Conservation (phyloP, 2,888 invertebrate species). For the Mythimna loreyi region DNA sequence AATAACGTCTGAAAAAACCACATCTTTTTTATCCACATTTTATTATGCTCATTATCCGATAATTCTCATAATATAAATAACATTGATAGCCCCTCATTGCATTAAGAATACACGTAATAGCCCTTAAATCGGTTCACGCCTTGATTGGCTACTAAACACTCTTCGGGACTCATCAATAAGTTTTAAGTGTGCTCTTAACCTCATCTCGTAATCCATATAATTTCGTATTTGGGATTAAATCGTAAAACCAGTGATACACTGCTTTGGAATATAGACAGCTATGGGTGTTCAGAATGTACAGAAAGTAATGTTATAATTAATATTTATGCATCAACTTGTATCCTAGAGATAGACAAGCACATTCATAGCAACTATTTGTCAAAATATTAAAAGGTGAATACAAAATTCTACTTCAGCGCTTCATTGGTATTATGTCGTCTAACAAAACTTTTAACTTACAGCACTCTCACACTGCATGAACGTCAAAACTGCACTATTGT, state of each 20-base stretch:
- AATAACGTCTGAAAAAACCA: not conserved
- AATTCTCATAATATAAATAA: slow-evolving; percentile 44
- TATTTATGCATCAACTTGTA: too few relatives aligned
- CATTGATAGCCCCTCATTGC: slow-evolving; percentile 50
- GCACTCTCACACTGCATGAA: too few relatives aligned
- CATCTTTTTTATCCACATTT: slow-evolving; percentile 15
- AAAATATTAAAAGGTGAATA: too few relatives aligned
- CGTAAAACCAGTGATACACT: slow-evolving; percentile 63
- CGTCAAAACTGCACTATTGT: too few relatives aligned
- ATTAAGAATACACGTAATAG: slow-evolving; percentile 59
- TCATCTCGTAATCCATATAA: slow-evolving; percentile 72
- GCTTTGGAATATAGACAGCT: slow-evolving; percentile 1
- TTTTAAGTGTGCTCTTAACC: slow-evolving; percentile 71
- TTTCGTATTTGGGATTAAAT: slow-evolving; percentile 69
- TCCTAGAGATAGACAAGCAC: too few relatives aligned
- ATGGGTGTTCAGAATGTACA: too few relatives aligned
- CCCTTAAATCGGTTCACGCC: slow-evolving; percentile 65
- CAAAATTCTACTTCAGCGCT: too few relatives aligned
- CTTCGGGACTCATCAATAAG: slow-evolving; percentile 72
- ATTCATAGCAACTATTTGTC: too few relatives aligned
- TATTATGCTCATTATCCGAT: slow-evolving; percentile 25
- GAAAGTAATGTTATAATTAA: too few relatives aligned
- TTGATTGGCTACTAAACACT: slow-evolving; percentile 71
- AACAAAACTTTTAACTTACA: too few relatives aligned
- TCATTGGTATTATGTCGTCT: too few relatives aligned